These are phyloP conservation scores for Scyliorhinus canicula DNA, from an alignment of 2,797 vertebrate genomes.

Conservation along the genomic window DNA sequence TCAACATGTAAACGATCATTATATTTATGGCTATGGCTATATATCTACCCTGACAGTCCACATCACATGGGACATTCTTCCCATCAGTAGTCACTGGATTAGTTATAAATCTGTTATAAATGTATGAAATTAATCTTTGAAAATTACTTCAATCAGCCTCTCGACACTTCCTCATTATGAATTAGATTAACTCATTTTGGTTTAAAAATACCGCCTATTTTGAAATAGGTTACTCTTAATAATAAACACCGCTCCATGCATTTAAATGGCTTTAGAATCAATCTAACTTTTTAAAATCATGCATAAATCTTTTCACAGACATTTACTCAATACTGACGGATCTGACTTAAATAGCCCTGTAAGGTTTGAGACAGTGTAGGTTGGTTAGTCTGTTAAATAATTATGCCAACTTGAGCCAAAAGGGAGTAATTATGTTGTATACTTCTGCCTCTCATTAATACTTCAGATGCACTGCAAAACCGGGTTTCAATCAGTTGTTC, in stretches of 20 bases:
- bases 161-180: background rate
- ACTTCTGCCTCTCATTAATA: background rate
- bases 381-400: background rate
- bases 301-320: background rate
- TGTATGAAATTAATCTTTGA: background rate
- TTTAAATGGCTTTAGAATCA: background rate
- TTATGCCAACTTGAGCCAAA: background rate
- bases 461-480: background rate
- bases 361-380: background rate
- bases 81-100: background rate
- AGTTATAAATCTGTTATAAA: background rate
- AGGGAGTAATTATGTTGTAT: background rate
- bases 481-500: too few species aligned
- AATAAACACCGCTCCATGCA: background rate
- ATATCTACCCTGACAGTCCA: background rate
- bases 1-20: background rate
- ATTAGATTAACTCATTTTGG: background rate
- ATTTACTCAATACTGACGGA: background rate
- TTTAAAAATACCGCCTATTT: background rate
- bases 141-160: background rate
- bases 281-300: background rate
- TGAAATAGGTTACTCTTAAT: background rate
- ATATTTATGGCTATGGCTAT: background rate
- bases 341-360: background rate
- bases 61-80: background rate